Evolutionary conservation across 35 echinoderm and acorn worm genomes (phyloP).

Genomic region (Amphiura filiformis): DNA sequence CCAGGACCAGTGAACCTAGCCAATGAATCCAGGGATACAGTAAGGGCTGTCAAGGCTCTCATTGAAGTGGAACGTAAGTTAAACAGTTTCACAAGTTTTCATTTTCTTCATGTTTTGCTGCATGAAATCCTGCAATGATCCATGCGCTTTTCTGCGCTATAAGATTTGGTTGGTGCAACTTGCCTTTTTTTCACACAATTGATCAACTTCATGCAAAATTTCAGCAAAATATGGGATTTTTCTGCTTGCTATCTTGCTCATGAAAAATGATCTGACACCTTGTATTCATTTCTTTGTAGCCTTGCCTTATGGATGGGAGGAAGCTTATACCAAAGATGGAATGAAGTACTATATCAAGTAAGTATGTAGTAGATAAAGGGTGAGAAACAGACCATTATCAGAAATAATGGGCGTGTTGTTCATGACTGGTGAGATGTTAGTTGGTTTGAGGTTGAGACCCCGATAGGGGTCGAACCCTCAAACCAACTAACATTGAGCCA

Average conservation of each 20-base stretch:
- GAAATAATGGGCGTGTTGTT: no score
- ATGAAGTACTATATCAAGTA: constrained; percentile 86
- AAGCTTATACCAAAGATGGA: constrained; percentile 93
- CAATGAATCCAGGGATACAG: constrained; percentile 76
- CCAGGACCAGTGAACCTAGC: constrained; percentile 71
- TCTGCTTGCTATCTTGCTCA: neutral
- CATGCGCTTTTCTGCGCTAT: neutral
- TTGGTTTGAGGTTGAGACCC: no score
- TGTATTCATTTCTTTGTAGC: constrained; percentile 45
- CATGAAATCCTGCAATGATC: neutral
- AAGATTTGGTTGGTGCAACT: neutral
- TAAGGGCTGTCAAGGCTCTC: constrained; percentile 86
- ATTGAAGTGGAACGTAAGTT: constrained; percentile 97
- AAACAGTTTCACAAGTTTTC: neutral
- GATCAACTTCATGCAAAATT: neutral
- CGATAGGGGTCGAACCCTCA: no score
- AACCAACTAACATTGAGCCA: no score
- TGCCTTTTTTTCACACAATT: neutral
- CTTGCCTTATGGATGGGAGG: constrained; percentile 95
- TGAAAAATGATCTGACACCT: neutral
- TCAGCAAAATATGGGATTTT: neutral
- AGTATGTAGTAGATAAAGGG: no score
- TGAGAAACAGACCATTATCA: no score
- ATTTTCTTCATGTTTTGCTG: neutral
- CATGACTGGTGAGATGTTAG: no score